Base-by-base conservation (phyloP, 1,140 invertebrate genomes). In the Bombus consobrinus region DNA sequence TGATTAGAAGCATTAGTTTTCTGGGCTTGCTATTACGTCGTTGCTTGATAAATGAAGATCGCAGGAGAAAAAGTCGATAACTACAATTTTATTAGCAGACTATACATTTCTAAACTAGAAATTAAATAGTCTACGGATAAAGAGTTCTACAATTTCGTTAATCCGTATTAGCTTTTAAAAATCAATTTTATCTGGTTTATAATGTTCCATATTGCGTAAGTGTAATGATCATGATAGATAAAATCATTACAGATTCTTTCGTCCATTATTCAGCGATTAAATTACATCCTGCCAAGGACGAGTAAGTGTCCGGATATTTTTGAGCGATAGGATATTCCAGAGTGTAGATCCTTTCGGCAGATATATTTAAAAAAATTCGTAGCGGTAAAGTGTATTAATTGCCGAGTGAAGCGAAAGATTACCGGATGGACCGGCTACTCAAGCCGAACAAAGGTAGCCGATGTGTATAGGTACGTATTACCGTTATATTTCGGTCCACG, bases 371-470 rank as follows among this genome's bases (percentile, higher is more conserved):
- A 83, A 62, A 62, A n/a, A 85, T 28, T 53, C 47, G 25, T 90
- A 90, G 88, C 89, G 88, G 89, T 90, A 90, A 89, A 90, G 81
- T 57, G 86, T 89, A 89, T 90, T 90, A 90, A 90, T 90, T 90
- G 71, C 75, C 82, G 71, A 80, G 73, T 75, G 75, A 89, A 75
- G 66, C 82, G 86, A 88, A 85, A 88, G 76, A 90, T 90, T 84
- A 82, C 85, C 81, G 86, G 83, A 83, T 68, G 66, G 41, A 43
- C 66, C 69, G 66, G 79, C 73, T 78, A 57, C 68, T 37, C 68
- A 57, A 79, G 62, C 32, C 69, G 73, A 88, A 90, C 89, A 91
- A 91, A 91, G 87, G 80, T 90, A 68, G 83, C 79, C 89, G 86
- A 90, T 90, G 32, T 34, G 39, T 53, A 34, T 39, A 47, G 18